Evolutionary conservation across 2,888 invertebrate species (phyloP).

Genomic region (Odontocolon sp.): DNA sequence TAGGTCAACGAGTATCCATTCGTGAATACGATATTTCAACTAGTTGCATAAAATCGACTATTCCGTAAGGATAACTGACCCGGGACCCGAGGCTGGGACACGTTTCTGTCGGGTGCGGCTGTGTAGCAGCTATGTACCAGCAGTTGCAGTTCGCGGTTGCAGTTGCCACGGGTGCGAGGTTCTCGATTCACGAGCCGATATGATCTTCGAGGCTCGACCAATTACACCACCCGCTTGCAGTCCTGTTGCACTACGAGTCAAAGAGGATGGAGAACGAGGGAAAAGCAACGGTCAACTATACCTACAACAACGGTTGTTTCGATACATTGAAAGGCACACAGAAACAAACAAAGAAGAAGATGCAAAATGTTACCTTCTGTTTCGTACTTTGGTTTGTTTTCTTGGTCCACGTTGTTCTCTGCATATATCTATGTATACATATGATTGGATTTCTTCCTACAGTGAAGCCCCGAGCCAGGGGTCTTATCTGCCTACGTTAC

Average conservation of each 20-base stretch:
- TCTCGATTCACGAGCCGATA: conserved; percentile 76
- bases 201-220: conserved; percentile 75
- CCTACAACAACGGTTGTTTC: conserved; percentile 22
- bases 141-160: conserved; percentile 51
- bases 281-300: conserved; percentile 55
- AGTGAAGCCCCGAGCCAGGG: conserved; percentile 54
- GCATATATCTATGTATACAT: conserved; percentile 67
- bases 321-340: neutral
- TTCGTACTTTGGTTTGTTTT: neutral
- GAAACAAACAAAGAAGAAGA: neutral
- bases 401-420: neutral
- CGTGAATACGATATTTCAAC: conserved; percentile 60
- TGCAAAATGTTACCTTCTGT: neutral
- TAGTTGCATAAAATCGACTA: conserved; percentile 33
- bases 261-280: neutral
- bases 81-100: conserved; percentile 62
- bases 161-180: conserved; percentile 71
- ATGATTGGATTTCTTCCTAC: conserved; percentile 31
- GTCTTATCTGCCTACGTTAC: conserved; percentile 73
- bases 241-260: neutral
- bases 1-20: no score
- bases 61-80: conserved; percentile 46
- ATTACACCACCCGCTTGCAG: conserved; percentile 74
- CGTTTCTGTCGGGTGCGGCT: conserved; percentile 3
- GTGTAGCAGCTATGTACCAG: neutral